Base-by-base conservation (phyloP, 2,797 vertebrate genomes). In the Peromyscus eremicus region DNA sequence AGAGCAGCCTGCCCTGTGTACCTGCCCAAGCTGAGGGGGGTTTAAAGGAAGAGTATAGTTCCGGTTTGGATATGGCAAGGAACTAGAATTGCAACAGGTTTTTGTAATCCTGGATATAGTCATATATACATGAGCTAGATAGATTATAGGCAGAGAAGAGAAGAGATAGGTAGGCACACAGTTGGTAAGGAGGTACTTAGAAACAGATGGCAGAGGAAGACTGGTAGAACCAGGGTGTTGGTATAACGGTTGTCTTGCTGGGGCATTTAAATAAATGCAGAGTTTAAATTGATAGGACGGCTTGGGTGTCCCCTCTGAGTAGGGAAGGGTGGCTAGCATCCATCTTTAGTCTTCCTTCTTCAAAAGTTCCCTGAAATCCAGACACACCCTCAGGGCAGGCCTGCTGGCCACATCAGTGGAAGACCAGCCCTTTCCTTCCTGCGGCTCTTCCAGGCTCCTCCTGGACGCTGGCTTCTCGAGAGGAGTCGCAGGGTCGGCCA, bases 361-460 rank as follows among this genome's bases (percentile, higher is more conserved):
- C 89, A 86, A 68, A 96, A 95, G 94, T 89, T 91, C 90, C 86
- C 84, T n/a, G 57, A 57, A 80, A 37, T 43, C 62, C 88, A 95
- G 92, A 85, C 96, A 89, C 88, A 94, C 95, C 94, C 90, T 70
- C 89, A 66, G 95, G 96, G 97, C 90, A 96, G 97, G 92, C 94
- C 90, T 85, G 93, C 93, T 92, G 97, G 97, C 90, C 0, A 23
- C 73, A 49, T 64, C 34, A 23, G 85, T 93, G 97, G 92, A 94
- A 97, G 97, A 97, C 97, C 97, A 66, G 92, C 97, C 97, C 97
- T 97, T 98, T 98, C 97, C 97, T 97, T 98, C 97, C 97, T 96
- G 85, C 9, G 25, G 40, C 94, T 97, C 97, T 94, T 95, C 91
- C 97, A 97, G 97, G 75, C 92, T 95, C 94, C 96, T 97, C 97